Evolutionary conservation across 2,888 invertebrate species (phyloP).

Genomic region (Ferrisia virgata): DNA sequence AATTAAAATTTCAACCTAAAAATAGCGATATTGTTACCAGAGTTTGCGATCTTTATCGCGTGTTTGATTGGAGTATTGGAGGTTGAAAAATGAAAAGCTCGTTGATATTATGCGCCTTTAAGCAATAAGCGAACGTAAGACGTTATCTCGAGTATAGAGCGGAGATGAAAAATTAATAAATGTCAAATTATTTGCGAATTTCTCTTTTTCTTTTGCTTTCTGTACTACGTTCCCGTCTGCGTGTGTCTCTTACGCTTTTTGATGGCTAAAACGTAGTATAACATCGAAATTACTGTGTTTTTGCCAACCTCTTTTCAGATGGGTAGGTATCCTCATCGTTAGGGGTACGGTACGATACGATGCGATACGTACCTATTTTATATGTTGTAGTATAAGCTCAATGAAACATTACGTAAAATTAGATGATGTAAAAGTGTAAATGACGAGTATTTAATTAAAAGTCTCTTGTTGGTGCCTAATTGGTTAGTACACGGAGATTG

Average conservation of each 20-base stretch:
- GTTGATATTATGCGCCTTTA: not conserved
- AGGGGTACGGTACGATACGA: too few species aligned
- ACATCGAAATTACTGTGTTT: not conserved
- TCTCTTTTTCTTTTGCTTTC: not conserved
- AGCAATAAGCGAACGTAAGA: not conserved
- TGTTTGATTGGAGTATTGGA: not conserved
- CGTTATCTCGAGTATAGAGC: not conserved
- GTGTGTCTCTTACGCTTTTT: too few species aligned
- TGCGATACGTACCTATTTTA: too few species aligned
- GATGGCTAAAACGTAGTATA: not conserved
- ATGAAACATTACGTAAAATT: not conserved
- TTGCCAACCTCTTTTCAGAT: not conserved
- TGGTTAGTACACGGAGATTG: not conserved
- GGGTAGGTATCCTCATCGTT: too few species aligned
- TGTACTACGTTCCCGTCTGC: not conserved
- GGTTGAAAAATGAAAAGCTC: not conserved
- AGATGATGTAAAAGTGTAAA: not conserved
- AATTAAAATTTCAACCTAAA: not conserved
- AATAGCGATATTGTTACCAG: not conserved
- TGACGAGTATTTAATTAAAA: not conserved
- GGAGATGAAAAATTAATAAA: conserved; percentile 25
- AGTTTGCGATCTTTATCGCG: not conserved
- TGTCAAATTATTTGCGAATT: not conserved
- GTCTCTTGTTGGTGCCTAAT: not conserved
- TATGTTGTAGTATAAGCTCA: too few species aligned